phyloP scores from a whole-genome alignment of 2,797 vertebrate genomes.

The Nyctalus aviator region DNA sequence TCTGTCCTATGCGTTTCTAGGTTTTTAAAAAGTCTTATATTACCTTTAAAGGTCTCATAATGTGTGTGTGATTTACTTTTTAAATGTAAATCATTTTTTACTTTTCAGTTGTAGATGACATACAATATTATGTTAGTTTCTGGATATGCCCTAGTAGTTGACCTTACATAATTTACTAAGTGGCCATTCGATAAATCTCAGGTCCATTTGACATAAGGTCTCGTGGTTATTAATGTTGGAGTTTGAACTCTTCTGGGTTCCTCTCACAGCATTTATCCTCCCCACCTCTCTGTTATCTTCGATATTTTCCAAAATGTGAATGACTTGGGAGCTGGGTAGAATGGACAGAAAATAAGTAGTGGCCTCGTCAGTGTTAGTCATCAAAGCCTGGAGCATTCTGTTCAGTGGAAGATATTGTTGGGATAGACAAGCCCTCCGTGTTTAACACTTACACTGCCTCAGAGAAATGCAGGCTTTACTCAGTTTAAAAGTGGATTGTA shows the following conservation, averaged over 20 bases:
- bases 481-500: not conserved
- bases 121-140: not conserved
- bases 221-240: not conserved
- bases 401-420: not conserved
- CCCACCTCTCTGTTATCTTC: not conserved
- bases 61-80: not conserved
- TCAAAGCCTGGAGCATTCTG: not conserved
- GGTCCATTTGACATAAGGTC: not conserved
- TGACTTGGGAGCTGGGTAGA: not conserved
- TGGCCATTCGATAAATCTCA: not conserved
- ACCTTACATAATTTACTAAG: not conserved
- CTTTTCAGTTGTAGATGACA: not conserved
- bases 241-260: not conserved
- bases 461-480: not conserved
- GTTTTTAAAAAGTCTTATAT: not conserved
- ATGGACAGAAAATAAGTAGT: slow-evolving; percentile 4
- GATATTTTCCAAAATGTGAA: not conserved
- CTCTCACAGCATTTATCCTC: not conserved
- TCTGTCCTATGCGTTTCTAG: not conserved
- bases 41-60: not conserved
- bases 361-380: not conserved
- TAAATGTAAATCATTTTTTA: not conserved
- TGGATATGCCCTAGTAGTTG: not conserved
- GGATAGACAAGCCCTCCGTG: not conserved
- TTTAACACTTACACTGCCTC: not conserved